Base-by-base conservation (phyloP, 2,888 invertebrate species). In the Epirrita christyi region DNA sequence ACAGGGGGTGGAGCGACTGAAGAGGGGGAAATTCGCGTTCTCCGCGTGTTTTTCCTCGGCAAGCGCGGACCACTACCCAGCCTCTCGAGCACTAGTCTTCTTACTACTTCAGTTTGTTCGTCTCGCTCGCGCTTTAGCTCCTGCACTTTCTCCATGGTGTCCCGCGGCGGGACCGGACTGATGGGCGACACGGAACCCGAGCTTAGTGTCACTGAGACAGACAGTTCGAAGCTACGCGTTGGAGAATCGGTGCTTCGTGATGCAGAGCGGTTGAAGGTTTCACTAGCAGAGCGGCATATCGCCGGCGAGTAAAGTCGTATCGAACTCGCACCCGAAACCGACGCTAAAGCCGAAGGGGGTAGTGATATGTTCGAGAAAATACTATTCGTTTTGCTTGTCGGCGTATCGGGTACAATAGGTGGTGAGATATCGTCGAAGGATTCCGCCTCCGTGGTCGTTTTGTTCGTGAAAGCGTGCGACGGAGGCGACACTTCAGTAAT, bases 41-140 rank as follows among this genome's bases (percentile, higher is more conserved):
- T 42, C 0, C 59, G 55, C n/a, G 55, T 52, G 6, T 28, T 29
- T 28, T 59, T 59, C 51, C 80, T 81, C 0, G 83, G 75, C n/a
- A 70, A 72, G 4, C 80, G 73, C 46, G 55, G 71, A 63, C 72
- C 81, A 38, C 73, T 80, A 0, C 90, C 90, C 71, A 96, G 88
- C 81, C 96, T 95, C 75, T 96, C 96, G 93, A 97, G 94, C 49
- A 97, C 95, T 85, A 97, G 91, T 78, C 97, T 95, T 72, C 97
- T 94, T 44, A 97, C 96, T 27, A 97, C 92, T 78, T 95, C 96
- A 64, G 97, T 97, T 83, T 97, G 97, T 75, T 96, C 95, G 37
- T 95, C 65, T 2, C 67, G 58, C 40, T 65, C 67, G 41, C 67
- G 67, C 38, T 63, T 61, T 9, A 64, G 59, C 54, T 64, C 64